Base-by-base conservation (phyloP, 92 coral and sea anemone species). In the Parazoanthus atlanticus region DNA sequence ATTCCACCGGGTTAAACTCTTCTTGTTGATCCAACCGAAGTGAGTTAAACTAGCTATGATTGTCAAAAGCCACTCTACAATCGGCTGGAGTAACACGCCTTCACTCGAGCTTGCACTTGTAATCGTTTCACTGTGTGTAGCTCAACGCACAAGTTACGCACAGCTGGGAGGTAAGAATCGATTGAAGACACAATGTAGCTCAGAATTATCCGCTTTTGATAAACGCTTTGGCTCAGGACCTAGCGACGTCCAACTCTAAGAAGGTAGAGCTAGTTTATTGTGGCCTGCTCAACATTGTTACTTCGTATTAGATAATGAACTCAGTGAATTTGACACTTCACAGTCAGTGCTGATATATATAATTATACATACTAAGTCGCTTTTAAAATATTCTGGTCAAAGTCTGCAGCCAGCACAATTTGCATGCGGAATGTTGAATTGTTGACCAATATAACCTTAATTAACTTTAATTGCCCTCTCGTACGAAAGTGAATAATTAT, bases 1-100 rank as follows among this genome's bases (percentile, higher is more conserved):
- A 75, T 75, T 75, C 79, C 79, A 21, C n/a, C 79, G 29, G 79
- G 43, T 41, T 75, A 38, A 75, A 75, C 9, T 75, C 79, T 33
- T 75, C 43, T 36, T 1, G 43, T 33, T 41, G 46, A 36, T 32
- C 13, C 47, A 34, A 75, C 8, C 21, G 69, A 61, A 75, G 49
- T 33, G 17, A 74, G 46, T 25, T 74, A 33, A 33, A 17, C 26
- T 21, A 41, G 31, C 10, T 25, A 75, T 75, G 79, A 75, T 19
- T 75, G 79, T 25, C 40, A 75, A n/a, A 36, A 19, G 28, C 10
- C 40, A 74, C 40, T 31, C 78, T 33, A 34, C 25, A 30, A 40
- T 6, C 49, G 26, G 5, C 26, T 33, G 52, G 36, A 34, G 25
- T 41, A 4, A 36, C 28, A n/a, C 10, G 34, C 17, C 23, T 74